Base-by-base conservation (phyloP, 2,113 vertebrate genomes). In the Melanerpes formicivorus region DNA sequence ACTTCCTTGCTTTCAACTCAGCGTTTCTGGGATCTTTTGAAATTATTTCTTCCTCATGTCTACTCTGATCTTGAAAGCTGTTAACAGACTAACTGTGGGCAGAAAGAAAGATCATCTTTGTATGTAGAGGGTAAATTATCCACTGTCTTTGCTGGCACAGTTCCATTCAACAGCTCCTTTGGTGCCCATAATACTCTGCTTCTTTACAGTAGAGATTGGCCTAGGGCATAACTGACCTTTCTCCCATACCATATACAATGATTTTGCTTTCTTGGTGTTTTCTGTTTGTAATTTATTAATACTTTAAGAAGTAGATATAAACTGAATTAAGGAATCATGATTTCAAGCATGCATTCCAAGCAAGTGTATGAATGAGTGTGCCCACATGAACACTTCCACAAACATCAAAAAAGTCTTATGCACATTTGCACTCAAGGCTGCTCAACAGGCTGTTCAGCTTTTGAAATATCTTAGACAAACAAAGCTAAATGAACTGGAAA, bases 1-100 rank as follows among this genome's bases (percentile, higher is more conserved):
- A 40, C 59, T 94, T 90, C 80, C 63, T 92, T 63, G 52, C 71
- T 94, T 95, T 94, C 90, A 95, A 90, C 67, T 88, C 66, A 60
- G 15, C 3, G 5, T 90, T 93, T 86, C 87, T 93, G 81, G 67
- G 37, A 84, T 90, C 59, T 81, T 93, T 88, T 79, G 88, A 96
- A 94, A 94, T 86, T 81, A 82, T 94, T 93, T 90, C 63, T 95
- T 95, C 80, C 74, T 94, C 80, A 63, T 93, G 83, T 79, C 74
- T 87, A n/a, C 80, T 84, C 34, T 90, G 92, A 94, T 95, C 74
- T 78, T 91, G 87, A 93, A 92, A 94, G 89, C 74, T 95, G 93
- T 76, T 92, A 90, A 93, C 88, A 95, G 90, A 42, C 58, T 78
- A 81, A 85, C 74, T 92, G 89, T 81, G 91, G 50, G 55, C 59